phyloP scores from a whole-genome alignment of 2,797 vertebrate genomes.

The Galagoides demidoff region DNA sequence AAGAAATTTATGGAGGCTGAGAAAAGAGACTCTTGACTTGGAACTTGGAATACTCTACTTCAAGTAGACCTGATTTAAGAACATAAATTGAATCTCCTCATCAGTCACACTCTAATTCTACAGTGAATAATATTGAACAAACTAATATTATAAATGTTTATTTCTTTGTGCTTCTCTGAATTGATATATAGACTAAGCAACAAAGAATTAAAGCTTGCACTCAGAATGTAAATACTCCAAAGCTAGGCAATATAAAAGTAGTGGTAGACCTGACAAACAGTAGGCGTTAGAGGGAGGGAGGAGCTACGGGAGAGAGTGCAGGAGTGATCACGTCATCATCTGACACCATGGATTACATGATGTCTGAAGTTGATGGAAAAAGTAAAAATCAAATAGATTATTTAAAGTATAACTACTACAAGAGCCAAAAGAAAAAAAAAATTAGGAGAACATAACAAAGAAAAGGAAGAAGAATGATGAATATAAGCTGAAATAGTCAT shows the following conservation, averaged over 20 bases:
- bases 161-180: conserved; percentile 27
- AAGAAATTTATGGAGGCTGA: conserved; percentile 15
- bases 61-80: conserved; percentile 15
- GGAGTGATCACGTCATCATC: neutral
- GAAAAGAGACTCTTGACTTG: conserved; percentile 22
- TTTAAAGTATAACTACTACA: neutral
- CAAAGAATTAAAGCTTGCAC: neutral
- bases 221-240: neutral
- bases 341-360: neutral
- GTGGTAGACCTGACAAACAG: neutral
- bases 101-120: neutral
- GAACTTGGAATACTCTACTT: conserved; percentile 49
- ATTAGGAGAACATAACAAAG: neutral
- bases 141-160: neutral
- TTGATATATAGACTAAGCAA: neutral
- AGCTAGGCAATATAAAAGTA: neutral
- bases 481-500: neutral
- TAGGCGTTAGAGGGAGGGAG: neutral
- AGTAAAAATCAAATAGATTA: neutral
- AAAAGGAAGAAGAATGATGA: neutral
- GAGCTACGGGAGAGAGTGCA: neutral
- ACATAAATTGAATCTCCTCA: neutral
- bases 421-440: neutral
- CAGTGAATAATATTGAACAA: neutral
- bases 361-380: neutral